Conservation (phyloP, 1,140 invertebrate genomes). For the Brachionus calyciflorus region DNA sequence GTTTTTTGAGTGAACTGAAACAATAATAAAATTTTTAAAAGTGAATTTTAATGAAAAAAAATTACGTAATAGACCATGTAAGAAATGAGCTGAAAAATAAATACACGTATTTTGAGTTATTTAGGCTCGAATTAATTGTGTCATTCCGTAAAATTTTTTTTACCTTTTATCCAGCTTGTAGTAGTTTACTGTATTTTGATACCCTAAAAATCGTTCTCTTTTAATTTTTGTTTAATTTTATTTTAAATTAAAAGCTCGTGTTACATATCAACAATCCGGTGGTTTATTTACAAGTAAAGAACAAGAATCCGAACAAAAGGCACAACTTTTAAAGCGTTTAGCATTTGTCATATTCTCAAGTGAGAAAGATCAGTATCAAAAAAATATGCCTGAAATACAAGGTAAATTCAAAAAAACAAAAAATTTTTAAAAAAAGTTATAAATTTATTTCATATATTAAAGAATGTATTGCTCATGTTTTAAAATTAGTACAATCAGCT, state of each 20-base stretch:
- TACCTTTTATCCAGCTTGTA: no score
- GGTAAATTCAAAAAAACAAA: conserved; percentile 63
- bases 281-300: conserved; percentile 74
- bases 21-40: no score
- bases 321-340: conserved; percentile 78
- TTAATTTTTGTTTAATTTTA: not conserved
- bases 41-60: no score
- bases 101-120: no score
- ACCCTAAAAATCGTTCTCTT: no score
- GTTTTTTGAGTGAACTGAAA: no score
- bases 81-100: no score
- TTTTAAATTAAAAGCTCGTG: conserved; percentile 64
- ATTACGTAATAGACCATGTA: no score
- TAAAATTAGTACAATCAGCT: conserved; percentile 75
- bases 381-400: conserved; percentile 88
- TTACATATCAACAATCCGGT: conserved; percentile 74
- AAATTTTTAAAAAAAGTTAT: conserved; percentile 18
- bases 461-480: conserved; percentile 79
- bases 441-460: conserved; percentile 57
- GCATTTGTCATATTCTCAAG: conserved; percentile 88
- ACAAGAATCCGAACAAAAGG: conserved; percentile 82
- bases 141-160: no score
- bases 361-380: conserved; percentile 85
- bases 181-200: no score
- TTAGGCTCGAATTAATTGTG: no score